These are phyloP conservation scores for Cherax quadricarinatus DNA, from an alignment of 1,140 invertebrate genomes.

Conservation along the genomic window DNA sequence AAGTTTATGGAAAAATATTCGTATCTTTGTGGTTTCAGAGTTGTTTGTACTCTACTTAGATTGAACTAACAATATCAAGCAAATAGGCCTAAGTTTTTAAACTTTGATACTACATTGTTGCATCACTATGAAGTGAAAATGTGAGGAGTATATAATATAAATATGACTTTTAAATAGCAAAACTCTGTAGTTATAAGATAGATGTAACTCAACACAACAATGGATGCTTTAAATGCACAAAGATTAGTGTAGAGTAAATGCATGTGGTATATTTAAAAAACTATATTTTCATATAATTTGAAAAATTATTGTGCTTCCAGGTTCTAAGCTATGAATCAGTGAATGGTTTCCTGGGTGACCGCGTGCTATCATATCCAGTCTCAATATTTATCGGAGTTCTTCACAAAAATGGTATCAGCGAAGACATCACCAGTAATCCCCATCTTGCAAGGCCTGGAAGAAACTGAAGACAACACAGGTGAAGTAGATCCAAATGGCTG, in stretches of 20 bases:
- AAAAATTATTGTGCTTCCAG: neutral
- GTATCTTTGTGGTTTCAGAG: neutral
- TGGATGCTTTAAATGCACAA: neutral
- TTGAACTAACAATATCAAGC: too few relatives aligned
- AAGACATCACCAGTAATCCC: slow-evolving; percentile 72
- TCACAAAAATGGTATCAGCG: neutral
- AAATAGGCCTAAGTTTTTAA: too few relatives aligned
- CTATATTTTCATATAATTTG: neutral
- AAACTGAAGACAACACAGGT: slow-evolving; percentile 72
- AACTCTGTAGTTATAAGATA: neutral
- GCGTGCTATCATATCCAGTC: neutral
- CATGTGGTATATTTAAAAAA: neutral
- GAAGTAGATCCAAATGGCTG: slow-evolving; percentile 71
- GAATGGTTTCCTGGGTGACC: neutral
- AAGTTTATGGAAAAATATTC: neutral
- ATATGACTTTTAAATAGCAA: neutral
- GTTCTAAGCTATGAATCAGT: neutral
- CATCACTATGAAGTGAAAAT: too few relatives aligned
- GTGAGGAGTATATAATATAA: too few relatives aligned
- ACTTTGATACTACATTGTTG: too few relatives aligned
- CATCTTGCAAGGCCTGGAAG: slow-evolving; percentile 73
- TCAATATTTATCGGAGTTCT: neutral
- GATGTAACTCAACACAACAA: neutral
- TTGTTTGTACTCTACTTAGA: neutral
- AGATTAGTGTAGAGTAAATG: neutral